These are phyloP conservation scores for Tribolium madens DNA, from an alignment of 1,140 invertebrate genomes.

Conservation along the genomic window DNA sequence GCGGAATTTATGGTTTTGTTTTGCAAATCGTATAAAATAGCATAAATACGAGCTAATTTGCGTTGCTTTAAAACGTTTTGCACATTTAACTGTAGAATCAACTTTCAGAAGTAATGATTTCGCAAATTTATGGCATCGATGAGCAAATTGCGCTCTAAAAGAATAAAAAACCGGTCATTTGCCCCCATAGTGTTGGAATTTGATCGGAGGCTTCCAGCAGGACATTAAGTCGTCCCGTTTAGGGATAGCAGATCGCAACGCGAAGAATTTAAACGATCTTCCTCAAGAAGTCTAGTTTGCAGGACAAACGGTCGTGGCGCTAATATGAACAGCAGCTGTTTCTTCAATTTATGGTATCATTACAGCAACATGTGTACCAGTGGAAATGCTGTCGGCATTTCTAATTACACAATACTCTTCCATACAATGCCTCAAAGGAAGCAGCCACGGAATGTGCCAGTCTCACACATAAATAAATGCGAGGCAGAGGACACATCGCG, in stretches of 20 bases:
- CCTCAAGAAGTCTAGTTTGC: slow-evolving; percentile 33
- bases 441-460: slow-evolving; percentile 14
- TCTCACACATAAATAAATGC: slow-evolving; percentile 12
- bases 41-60: slow-evolving; percentile 34
- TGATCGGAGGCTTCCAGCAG: not conserved
- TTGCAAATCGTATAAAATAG: slow-evolving; percentile 40
- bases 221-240: slow-evolving; percentile 25
- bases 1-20: slow-evolving; percentile 44
- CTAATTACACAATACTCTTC: slow-evolving; percentile 35
- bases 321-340: slow-evolving; percentile 33
- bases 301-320: slow-evolving; percentile 23
- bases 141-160: not conserved
- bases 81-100: slow-evolving; percentile 41
- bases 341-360: slow-evolving; percentile 34
- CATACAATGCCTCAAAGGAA: slow-evolving; percentile 25
- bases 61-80: slow-evolving; percentile 29
- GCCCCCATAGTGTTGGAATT: too few relatives aligned
- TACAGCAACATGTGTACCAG: slow-evolving; percentile 37
- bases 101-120: slow-evolving; percentile 47
- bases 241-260: slow-evolving; percentile 32
- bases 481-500: not conserved
- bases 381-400: slow-evolving; percentile 37
- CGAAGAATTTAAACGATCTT: slow-evolving; percentile 24
- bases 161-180: too few relatives aligned
- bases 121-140: slow-evolving; percentile 36